Base-by-base conservation (phyloP, 2,888 invertebrate species). In the Pristionchus japonicus region DNA sequence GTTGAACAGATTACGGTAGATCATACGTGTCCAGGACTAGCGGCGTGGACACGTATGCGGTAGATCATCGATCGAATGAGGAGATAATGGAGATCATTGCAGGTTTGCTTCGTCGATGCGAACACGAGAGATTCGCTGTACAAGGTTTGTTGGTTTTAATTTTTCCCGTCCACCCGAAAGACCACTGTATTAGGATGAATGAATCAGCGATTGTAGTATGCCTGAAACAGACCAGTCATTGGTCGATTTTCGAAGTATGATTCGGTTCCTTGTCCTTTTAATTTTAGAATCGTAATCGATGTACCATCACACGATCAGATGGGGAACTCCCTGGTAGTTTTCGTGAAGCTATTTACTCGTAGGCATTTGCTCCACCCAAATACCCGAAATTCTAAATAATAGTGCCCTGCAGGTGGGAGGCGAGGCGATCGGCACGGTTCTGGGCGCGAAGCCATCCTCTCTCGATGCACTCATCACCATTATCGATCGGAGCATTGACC, bases 101-200 rank as follows among this genome's bases (percentile, higher is more conserved):
- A 93, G 90, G 90, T 92, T 0, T 94, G 94, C 84, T 94, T 94
- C 85, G 91, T 93, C 49, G 92, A 93, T 40, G 92, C 92, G 77
- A 40, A 88, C 20, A 91, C 92, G 4, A 88, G 94, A 0, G 91
- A 92, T 31, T 47, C 90, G 9, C 91, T 92, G 83, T 93, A 92
- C 89, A 94, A 94, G 88, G 91, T 89, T 17, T 43, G 86, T 84
- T 7, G 40, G 31, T 20, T 88, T 61, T 88, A 13, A 9, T n/a
- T 57, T 20, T 57, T 57, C 49, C 2, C 11, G 13, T 23, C 1
- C 4, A 20, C 1, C 23, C 15, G 11, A 20, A 3, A 1, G 13
- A 20, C 3, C 15, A 64, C 1, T 11, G 23, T 23, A n/a, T 7
- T 49, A 17, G 7, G 17, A 2, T 23, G 61, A 9, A 2, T 57